Base-by-base conservation (phyloP, 2,113 vertebrate genomes). In the Prinia subflava region DNA sequence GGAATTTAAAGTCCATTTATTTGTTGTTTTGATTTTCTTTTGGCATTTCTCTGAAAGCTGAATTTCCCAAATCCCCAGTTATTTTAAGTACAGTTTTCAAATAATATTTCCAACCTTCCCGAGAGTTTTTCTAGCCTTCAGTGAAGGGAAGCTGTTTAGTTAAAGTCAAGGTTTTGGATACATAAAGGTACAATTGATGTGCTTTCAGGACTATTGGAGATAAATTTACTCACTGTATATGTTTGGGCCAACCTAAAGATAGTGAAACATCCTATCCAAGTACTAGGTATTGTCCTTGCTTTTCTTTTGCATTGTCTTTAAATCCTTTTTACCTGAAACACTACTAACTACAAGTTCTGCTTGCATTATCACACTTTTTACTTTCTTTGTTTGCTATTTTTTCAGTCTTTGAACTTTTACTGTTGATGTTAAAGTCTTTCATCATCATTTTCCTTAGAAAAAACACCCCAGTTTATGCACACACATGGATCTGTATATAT, bases 351-450 rank as follows among this genome's bases (percentile, higher is more conserved):
- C 24, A 57, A 76, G 31, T 73, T 85, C n/a, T 67, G 9, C 69
- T 91, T 59, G 8, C 35, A 37, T 71, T 92, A 59, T 47, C 39
- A 81, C 33, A n/a, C 11, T 65, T 90, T 60, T 67, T 42, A 12
- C 23, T 75, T 49, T 79, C 81, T 87, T 63, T 62, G 18, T 95
- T 95, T 79, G n/a, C 30, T 87, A 21, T 90, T 81, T 57, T 94
- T 81, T 73, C 89, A 55, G 64, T 79, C 65, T 87, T 60, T 41
- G 42, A 74, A 79, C 68, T 30, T 93, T 86, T 94, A 37, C 86
- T 78, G 94, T 96, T 96, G 90, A 77, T 92, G 63, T 52, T 91
- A 82, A 97, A 96, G 74, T 68, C 88, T 95, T 96, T 82, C 60
- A 92, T 87, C 92, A 89, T 92, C 8, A 62, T 96, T 94, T 97